These are phyloP conservation scores for Agrypnus murinus DNA, from an alignment of 2,888 invertebrate species.

Conservation along the genomic window DNA sequence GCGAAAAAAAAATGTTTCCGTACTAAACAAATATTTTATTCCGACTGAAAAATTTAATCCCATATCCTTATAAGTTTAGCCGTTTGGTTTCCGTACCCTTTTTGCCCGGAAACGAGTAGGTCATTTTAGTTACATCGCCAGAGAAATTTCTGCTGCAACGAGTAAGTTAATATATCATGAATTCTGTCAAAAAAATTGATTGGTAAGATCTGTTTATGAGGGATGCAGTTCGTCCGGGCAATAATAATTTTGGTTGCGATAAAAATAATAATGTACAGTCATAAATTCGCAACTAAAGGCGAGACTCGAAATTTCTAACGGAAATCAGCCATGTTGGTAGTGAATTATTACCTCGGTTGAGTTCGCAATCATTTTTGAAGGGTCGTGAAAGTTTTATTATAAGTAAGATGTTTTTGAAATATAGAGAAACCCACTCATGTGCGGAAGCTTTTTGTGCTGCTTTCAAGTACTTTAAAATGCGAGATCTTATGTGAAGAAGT, in stretches of 20 bases:
- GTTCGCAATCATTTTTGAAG: slow-evolving; percentile 60
- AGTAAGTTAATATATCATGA: too few relatives aligned
- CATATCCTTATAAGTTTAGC: slow-evolving; percentile 7
- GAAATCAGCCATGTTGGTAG: slow-evolving; percentile 60
- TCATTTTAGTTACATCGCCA: neutral
- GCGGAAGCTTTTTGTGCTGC: slow-evolving; percentile 60
- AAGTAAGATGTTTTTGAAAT: slow-evolving; percentile 61
- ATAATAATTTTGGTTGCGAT: neutral
- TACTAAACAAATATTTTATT: slow-evolving; percentile 32
- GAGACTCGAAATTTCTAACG: slow-evolving; percentile 51
- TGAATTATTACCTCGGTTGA: slow-evolving; percentile 61
- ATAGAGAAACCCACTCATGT: slow-evolving; percentile 60
- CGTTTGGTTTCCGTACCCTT: slow-evolving; percentile 5
- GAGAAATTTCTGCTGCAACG: too few relatives aligned
- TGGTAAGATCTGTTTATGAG: too few relatives aligned
- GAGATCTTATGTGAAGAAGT: slow-evolving; percentile 46
- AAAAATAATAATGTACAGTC: slow-evolving; percentile 27
- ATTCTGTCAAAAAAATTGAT: too few relatives aligned
- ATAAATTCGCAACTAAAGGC: slow-evolving; percentile 36
- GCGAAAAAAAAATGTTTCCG: neutral
- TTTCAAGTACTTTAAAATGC: slow-evolving; percentile 55
- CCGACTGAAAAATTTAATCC: slow-evolving; percentile 30
- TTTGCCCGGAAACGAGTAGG: neutral
- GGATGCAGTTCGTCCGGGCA: too few relatives aligned
- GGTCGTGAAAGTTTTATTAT: slow-evolving; percentile 63